Base-by-base conservation (phyloP, 2,888 invertebrate genomes). In the Suillia variegata region DNA sequence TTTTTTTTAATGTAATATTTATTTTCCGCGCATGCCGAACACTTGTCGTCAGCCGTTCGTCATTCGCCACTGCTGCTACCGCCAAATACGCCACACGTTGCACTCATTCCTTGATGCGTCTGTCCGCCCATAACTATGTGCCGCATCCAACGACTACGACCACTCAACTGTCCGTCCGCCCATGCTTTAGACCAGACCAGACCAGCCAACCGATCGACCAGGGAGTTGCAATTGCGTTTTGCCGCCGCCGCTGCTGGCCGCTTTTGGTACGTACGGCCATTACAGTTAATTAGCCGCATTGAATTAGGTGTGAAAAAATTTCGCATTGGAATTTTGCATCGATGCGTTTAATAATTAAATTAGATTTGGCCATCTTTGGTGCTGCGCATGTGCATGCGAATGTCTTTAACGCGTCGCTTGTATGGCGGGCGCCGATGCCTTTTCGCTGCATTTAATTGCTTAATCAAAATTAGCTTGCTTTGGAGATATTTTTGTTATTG, bases 261-360 rank as follows among this genome's bases (percentile, higher is more conserved):
- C 3, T 20, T 45, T 5, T 17, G 45, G 45, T 18, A 5, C 45
- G 17, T 45, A 18, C 13, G 45, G 18, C 45, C 45, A 20, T 33
- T 24, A 20, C 33, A 45, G 47, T 51, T 54, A 48, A 58, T 58
- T 58, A 54, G 54, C 26, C 51, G 47, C 53, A 42, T 20, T 42
- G 52, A 15, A 58, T 54, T 34, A 65, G 66, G 66, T 66, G 64
- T 66, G 65, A 66, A 66, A 64, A 65, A 59, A 61, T 59, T 63
- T 59, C 51, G 61, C 55, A 50, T 22, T 59, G 62, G 65, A 62
- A 67, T 67, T 65, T 67, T 62, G 62, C 57, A 62, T n/a, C n/a
- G n/a, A n/a, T n/a, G 56, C 63, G 60, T 59, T 62, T 67, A 62
- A 61, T 65, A 66, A 67, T 66, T 67, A 67, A 67, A 66, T 67